phyloP scores from a whole-genome alignment of 2,113 vertebrate genomes.

The Solea senegalensis region DNA sequence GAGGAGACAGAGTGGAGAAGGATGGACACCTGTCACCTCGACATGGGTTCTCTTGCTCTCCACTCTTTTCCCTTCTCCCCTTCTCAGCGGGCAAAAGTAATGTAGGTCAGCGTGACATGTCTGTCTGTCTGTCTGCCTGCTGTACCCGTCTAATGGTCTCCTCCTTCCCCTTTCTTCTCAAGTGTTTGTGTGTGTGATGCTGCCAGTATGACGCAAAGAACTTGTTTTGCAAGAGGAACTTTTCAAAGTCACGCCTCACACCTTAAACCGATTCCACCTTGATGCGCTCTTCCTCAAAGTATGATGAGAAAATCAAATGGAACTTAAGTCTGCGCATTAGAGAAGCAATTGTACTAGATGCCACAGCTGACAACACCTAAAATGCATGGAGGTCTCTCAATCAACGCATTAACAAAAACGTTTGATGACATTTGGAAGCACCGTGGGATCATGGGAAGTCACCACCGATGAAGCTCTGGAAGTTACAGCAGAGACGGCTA shows the following conservation, averaged over 20 bases:
- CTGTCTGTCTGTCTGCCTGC: constrained; percentile 22
- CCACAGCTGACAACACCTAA: too few species aligned
- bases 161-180: constrained; percentile 10
- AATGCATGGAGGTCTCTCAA: too few species aligned
- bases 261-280: constrained; percentile 24
- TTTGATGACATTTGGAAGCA: too few species aligned
- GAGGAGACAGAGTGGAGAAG: constrained; percentile 59
- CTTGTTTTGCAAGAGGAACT: constrained; percentile 36
- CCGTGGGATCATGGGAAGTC: too few species aligned
- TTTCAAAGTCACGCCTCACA: constrained; percentile 42
- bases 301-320: too few species aligned
- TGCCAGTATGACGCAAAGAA: constrained; percentile 10
- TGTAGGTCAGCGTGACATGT: constrained; percentile 62
- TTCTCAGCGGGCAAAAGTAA: constrained; percentile 39
- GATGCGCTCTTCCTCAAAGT: constrained; percentile 30
- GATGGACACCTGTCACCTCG: constrained; percentile 75
- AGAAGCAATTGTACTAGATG: too few species aligned
- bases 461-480: too few species aligned
- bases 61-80: constrained; percentile 34
- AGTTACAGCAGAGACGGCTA: too few species aligned
- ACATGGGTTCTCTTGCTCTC: constrained; percentile 55
- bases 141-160: constrained; percentile 35
- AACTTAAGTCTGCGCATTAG: too few species aligned
- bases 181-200: constrained; percentile 40
- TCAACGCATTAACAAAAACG: too few species aligned